Evolutionary conservation across 2,888 invertebrate genomes (phyloP), one percentile per base, ranked within the genome.

Genomic region (Alloplasta piceator): DNA sequence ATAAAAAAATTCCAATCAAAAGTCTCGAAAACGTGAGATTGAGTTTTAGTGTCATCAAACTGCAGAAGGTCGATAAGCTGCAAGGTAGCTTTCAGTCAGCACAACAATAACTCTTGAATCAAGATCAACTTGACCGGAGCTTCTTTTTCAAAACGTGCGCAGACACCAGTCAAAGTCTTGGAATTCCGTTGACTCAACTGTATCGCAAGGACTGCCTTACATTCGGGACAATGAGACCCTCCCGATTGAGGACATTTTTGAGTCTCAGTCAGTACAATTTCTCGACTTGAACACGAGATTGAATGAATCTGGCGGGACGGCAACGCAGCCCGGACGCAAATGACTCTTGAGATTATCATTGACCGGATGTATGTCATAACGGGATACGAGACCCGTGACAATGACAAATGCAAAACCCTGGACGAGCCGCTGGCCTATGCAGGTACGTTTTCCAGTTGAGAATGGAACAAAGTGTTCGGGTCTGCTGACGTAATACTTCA

Each of bases 401-500:
- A 96, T 94, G 0, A 96, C 94, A 86, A 97, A 96, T 63, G 95
- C 94, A 92, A 96, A 96, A 1, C 96, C 95, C 12, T 96, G 95
- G 0, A 97, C 96, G 61, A 98, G 92, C 50, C 95, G 95, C 87
- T 97, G 97, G 0, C 97, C 97, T 77, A 97, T 96, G 88, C 97
- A 97, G 0, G 97, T 96, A n/a, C 97, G 93, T 88, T 96, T 97
- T 6, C 97, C 97, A 56, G 96, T 96, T 88, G 97, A 96, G 92
- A 97, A 98, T 0, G 97, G 97, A 9, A 97, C 93, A 89, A 97
- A 97, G 89, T 96, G 95, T 0, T 96, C 93, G 0, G 95, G 95
- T 87, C 94, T 94, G 14, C 92, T 89, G 10, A 95, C 92, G 36
- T 78, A 0, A 56, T 74, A 81, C 14, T 58, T 74, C 0, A 39